These are phyloP conservation scores for Vireo altiloquus DNA, from an alignment of 2,113 vertebrate genomes.

Conservation along the genomic window DNA sequence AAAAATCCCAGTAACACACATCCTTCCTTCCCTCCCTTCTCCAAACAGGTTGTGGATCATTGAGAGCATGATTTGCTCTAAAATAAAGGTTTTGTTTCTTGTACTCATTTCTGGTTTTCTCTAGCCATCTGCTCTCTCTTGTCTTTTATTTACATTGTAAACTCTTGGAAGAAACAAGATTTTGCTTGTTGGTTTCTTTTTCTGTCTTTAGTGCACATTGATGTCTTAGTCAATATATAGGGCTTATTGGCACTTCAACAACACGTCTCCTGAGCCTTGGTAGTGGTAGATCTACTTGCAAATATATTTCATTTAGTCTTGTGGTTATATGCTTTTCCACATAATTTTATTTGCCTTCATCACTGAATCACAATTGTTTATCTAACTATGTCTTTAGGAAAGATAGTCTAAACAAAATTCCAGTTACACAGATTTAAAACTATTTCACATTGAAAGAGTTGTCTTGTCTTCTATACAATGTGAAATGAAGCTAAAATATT, in stretches of 20 bases:
- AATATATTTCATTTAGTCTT: neutral
- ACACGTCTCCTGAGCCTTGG: neutral
- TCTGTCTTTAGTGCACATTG: neutral
- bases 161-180: neutral
- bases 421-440: neutral
- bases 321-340: neutral
- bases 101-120: neutral
- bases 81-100: neutral
- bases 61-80: neutral
- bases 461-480: neutral
- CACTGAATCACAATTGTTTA: neutral
- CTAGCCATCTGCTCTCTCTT: neutral
- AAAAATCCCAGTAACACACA: fast-evolving
- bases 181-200: neutral
- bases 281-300: neutral
- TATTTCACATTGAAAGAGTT: neutral
- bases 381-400: neutral
- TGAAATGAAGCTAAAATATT: neutral
- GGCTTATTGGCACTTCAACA: neutral
- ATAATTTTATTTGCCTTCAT: neutral
- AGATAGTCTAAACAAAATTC: neutral
- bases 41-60: neutral
- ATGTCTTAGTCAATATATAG: neutral
- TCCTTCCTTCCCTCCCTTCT: neutral
- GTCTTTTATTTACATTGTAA: neutral